Base-by-base conservation (phyloP, 2,888 invertebrate genomes). In the Mesochorus sp. region DNA sequence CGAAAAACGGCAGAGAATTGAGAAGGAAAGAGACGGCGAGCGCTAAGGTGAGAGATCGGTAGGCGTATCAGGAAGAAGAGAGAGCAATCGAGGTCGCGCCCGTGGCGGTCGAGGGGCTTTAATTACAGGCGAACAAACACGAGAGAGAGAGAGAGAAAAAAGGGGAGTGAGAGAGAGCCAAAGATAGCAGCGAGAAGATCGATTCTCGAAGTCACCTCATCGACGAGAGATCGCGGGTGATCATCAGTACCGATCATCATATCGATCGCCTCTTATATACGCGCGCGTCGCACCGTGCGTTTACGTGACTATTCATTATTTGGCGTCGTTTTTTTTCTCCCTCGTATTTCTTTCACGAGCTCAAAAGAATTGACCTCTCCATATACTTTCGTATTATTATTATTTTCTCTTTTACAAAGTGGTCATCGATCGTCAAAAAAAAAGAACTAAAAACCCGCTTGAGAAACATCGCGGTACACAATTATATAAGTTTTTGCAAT, bases 111-210 rank as follows among this genome's bases (percentile, higher is more conserved):
- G 79, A 80, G 76, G 57, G 79, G 80, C 83, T 84, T 86, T 86
- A 86, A 86, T 86, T 86, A 86, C 85, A 83, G 84, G 77, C 83
- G 82, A 80, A 85, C 81, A 81, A 80, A 81, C 76, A 79, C 59
- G 53, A 57, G 57, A 75, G 68, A 61, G 64, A 75, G 62, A 71
- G 34, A 21, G 42, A 51, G 64, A 64, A 42, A 24, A 49, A 59
- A 49, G 59, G 57, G 47, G 34, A 67, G 67, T 37, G 70, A 62
- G 66, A 44, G 57, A 62, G 66, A 53, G 66, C 53, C 67, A 37
- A 67, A n/a, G 61, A 49, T 81, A 84, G 81, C 59, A 59, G 44
- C 49, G 70, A 73, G 88, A 88, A 88, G 89, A 89, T 89, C 88
- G 88, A 87, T 79, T 79, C 61, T 55, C 68, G 55, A 79, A 76